phyloP scores from a whole-genome alignment of 2,888 invertebrate genomes.

The Anticlea derivata region DNA sequence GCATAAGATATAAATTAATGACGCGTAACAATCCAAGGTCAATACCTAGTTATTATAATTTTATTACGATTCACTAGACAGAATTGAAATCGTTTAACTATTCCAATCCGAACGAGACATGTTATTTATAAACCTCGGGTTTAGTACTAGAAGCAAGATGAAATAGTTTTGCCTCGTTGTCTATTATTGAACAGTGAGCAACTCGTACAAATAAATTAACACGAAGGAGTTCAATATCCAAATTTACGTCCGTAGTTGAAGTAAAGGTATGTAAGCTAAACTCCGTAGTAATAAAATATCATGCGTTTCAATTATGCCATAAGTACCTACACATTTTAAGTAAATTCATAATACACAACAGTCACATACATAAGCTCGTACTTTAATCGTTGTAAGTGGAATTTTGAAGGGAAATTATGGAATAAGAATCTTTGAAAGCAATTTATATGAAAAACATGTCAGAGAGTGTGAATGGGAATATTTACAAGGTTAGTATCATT shows the following conservation, averaged over 20 bases:
- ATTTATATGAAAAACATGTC: no score
- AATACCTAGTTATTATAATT: conserved; percentile 30
- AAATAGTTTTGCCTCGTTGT: conserved; percentile 18
- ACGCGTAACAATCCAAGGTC: conserved; percentile 24
- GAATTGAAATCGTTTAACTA: conserved; percentile 24
- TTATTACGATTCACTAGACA: conserved; percentile 23
- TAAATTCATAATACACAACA: no score
- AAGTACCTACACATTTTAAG: no score
- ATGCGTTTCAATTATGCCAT: no score
- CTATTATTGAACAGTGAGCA: conserved; percentile 26
- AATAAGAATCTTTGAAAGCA: no score
- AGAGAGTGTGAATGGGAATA: no score
- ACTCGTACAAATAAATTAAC: conserved; percentile 25
- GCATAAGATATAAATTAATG: background rate
- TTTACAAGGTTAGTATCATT: no score
- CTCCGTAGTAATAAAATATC: no score
- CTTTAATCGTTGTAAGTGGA: no score
- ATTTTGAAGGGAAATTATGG: no score
- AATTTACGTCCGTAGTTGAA: background rate
- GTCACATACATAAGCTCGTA: no score
- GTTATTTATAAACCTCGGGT: conserved; percentile 31
- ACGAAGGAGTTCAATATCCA: background rate
- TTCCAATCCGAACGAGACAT: conserved; percentile 17
- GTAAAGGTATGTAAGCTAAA: background rate
- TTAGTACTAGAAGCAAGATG: conserved; percentile 22